These are phyloP conservation scores for Scophthalmus maximus DNA, from an alignment of 2,113 vertebrate genomes.

Conservation along the genomic window DNA sequence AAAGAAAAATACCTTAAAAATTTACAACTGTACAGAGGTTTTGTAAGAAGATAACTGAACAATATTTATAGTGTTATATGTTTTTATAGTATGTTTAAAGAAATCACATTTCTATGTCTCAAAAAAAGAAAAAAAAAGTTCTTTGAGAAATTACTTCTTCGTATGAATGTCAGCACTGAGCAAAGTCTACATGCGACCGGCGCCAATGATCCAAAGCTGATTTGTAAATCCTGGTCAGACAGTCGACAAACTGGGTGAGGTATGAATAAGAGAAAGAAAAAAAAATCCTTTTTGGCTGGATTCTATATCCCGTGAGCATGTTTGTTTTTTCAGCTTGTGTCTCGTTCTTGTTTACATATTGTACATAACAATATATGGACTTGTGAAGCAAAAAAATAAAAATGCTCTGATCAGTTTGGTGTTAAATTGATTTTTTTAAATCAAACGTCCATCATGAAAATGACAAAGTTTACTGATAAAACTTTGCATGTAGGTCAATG, in stretches of 20 bases:
- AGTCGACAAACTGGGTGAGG: constrained; percentile 51
- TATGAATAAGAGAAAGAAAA: too few relatives aligned
- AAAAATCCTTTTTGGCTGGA: constrained; percentile 70
- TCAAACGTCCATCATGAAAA: too few relatives aligned
- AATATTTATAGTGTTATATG: constrained; percentile 82
- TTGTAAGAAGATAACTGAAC: constrained; percentile 78
- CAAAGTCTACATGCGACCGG: constrained; percentile 55
- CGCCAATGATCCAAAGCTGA: constrained; percentile 69
- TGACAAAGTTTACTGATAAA: too few relatives aligned
- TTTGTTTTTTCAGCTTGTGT: constrained; percentile 78
- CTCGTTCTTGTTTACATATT: constrained; percentile 84
- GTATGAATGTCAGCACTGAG: constrained; percentile 74
- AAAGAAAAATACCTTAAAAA: constrained; percentile 64
- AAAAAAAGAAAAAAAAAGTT: constrained; percentile 62
- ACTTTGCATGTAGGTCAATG: neutral
- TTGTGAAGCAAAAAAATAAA: constrained; percentile 72
- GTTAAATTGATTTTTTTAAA: neutral
- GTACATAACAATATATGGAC: constrained; percentile 82
- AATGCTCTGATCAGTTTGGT: constrained; percentile 39
- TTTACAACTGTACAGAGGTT: constrained; percentile 78
- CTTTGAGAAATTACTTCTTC: constrained; percentile 72
- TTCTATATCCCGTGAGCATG: constrained; percentile 77
- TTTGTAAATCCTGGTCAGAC: constrained; percentile 59
- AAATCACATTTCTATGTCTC: constrained; percentile 80
- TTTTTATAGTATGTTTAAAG: constrained; percentile 77